These are phyloP conservation scores for Taurulus bubalis DNA, from an alignment of 2,113 vertebrate genomes.

Conservation along the genomic window DNA sequence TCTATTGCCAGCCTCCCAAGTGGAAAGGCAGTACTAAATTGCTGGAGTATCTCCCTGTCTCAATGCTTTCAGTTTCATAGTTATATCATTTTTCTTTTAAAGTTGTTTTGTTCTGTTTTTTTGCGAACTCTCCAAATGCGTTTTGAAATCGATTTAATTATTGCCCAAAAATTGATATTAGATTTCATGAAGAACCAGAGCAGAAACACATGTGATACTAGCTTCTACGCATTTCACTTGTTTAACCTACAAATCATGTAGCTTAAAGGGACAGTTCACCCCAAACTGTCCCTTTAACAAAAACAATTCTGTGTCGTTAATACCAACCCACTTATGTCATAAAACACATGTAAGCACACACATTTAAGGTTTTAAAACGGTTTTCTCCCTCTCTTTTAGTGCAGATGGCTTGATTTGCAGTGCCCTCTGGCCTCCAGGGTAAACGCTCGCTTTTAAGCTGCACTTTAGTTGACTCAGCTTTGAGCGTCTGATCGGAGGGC, in stretches of 20 bases:
- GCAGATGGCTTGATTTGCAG: neutral
- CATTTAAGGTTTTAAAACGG: neutral
- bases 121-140: neutral
- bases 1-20: neutral
- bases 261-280: neutral
- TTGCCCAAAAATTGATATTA: neutral
- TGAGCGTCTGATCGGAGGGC: constrained; percentile 28
- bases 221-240: neutral
- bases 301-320: neutral
- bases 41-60: neutral
- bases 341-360: neutral
- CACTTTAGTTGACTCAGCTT: constrained; percentile 37
- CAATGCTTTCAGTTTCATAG: neutral
- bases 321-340: neutral
- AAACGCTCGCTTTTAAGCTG: constrained; percentile 39
- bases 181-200: neutral
- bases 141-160: neutral
- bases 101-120: neutral
- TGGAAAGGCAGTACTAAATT: neutral
- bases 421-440: constrained; percentile 22
- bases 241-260: neutral
- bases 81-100: neutral
- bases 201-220: neutral
- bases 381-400: neutral
- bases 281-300: neutral